phyloP scores from a whole-genome alignment of 64 coral and sea anemone species.

The Acropora tenuis region DNA sequence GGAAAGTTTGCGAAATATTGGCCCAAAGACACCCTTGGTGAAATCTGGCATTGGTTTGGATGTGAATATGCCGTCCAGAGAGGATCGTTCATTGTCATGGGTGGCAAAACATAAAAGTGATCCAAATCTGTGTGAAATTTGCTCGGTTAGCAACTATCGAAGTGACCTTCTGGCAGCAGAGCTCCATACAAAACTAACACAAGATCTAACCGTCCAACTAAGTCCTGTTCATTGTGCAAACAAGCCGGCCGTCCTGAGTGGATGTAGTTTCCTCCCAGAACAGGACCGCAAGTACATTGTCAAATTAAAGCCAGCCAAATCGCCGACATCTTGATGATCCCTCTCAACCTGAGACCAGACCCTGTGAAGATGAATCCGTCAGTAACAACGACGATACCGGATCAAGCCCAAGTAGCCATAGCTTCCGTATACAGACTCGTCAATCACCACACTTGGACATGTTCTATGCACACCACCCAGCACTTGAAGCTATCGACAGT shows the following conservation, averaged over 20 bases:
- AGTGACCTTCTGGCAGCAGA: neutral
- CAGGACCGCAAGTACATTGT: slow-evolving; percentile 31
- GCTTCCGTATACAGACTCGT: neutral
- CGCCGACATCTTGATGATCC: neutral
- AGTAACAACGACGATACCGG: too few relatives aligned
- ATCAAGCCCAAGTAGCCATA: neutral
- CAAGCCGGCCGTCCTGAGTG: neutral
- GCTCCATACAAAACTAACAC: neutral
- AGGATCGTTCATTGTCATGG: too few relatives aligned
- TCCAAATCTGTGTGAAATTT: too few relatives aligned
- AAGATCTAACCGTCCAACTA: neutral
- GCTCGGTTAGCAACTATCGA: neutral
- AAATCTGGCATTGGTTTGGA: too few relatives aligned
- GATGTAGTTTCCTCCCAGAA: slow-evolving; percentile 51
- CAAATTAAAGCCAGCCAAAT: slow-evolving; percentile 52
- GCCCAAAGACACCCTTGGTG: too few relatives aligned
- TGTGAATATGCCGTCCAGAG: too few relatives aligned
- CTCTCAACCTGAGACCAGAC: too few relatives aligned
- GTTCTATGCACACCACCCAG: neutral
- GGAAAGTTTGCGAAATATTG: too few relatives aligned
- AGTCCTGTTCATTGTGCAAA: neutral
- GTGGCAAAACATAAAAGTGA: too few relatives aligned
- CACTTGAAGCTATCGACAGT: neutral
- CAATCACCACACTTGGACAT: neutral
- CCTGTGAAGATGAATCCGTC: too few relatives aligned